Evolutionary conservation across 2,113 vertebrate genomes (phyloP).

Genomic region (Pavo muticus): DNA sequence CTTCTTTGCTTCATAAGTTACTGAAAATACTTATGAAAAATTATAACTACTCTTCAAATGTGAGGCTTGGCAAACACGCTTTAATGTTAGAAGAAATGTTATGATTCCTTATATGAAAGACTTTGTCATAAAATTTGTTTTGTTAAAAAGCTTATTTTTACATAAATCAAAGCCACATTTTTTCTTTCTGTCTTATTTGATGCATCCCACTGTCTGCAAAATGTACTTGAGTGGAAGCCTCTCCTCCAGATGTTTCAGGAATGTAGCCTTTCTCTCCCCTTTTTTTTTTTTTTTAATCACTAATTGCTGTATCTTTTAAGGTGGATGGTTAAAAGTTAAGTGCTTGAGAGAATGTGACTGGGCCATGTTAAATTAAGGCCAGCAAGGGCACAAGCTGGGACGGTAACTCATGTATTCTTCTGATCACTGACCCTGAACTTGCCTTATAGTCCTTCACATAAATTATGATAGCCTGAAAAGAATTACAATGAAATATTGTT

Average conservation of each 20-base stretch:
- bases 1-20: neutral
- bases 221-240: constrained; percentile 43
- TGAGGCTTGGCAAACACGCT: neutral
- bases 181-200: constrained; percentile 44
- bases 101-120: neutral
- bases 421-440: constrained; percentile 74
- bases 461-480: constrained; percentile 55
- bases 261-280: constrained; percentile 43
- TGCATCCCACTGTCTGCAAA: constrained; percentile 54
- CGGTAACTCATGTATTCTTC: constrained; percentile 64
- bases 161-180: constrained; percentile 44
- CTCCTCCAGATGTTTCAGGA: constrained; percentile 72
- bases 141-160: constrained; percentile 5
- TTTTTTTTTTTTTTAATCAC: neutral
- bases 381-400: constrained; percentile 33
- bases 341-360: constrained; percentile 57
- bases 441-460: constrained; percentile 46
- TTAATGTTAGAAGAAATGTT: neutral
- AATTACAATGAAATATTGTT: neutral
- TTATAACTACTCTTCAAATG: neutral
- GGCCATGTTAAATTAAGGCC: constrained; percentile 67
- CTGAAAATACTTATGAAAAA: neutral
- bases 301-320: constrained; percentile 67
- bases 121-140: neutral
- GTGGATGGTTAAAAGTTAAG: constrained; percentile 61